Evolutionary conservation across 2,888 invertebrate species (phyloP).

Genomic region (Automeris io): DNA sequence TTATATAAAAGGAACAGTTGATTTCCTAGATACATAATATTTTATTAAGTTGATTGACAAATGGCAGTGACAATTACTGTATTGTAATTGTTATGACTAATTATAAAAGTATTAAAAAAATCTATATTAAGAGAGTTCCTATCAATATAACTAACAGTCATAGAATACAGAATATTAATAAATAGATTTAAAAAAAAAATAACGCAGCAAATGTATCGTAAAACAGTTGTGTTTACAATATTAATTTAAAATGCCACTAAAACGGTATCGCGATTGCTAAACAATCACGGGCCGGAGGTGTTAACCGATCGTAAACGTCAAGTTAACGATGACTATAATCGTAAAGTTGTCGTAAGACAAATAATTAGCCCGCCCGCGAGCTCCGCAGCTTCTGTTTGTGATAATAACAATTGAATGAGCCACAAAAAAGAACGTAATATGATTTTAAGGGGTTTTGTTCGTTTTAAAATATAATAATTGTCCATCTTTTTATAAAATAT

Average conservation of each 20-base stretch:
- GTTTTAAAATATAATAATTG: too few species aligned
- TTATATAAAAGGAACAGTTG: too few species aligned
- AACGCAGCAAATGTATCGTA: constrained; percentile 3
- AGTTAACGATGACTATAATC: constrained; percentile 63
- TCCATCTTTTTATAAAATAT: too few species aligned
- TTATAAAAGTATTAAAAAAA: too few species aligned
- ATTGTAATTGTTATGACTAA: too few species aligned
- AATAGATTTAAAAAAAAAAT: too few species aligned
- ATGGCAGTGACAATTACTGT: too few species aligned
- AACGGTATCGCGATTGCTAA: constrained; percentile 25
- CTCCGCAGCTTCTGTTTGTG: constrained; percentile 28
- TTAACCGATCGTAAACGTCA: constrained; percentile 70
- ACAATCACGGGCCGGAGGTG: constrained; percentile 60
- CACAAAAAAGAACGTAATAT: constrained; percentile 10
- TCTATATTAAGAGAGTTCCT: too few species aligned
- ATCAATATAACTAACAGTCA: too few species aligned
- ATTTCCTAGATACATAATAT: too few species aligned
- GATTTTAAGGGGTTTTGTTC: background rate
- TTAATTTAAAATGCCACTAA: constrained; percentile 53
- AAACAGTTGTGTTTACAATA: constrained; percentile 42
- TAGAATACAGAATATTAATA: too few species aligned
- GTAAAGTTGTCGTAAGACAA: constrained; percentile 72
- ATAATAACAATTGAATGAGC: constrained; percentile 24
- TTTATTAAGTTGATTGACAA: too few species aligned
- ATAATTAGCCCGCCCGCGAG: constrained; percentile 46